Percentiles rank a stretch among this genome's conserved stretches.
Conservation (phyloP, 2,113 vertebrate genomes). For the Heptranchias perlo region DNA sequence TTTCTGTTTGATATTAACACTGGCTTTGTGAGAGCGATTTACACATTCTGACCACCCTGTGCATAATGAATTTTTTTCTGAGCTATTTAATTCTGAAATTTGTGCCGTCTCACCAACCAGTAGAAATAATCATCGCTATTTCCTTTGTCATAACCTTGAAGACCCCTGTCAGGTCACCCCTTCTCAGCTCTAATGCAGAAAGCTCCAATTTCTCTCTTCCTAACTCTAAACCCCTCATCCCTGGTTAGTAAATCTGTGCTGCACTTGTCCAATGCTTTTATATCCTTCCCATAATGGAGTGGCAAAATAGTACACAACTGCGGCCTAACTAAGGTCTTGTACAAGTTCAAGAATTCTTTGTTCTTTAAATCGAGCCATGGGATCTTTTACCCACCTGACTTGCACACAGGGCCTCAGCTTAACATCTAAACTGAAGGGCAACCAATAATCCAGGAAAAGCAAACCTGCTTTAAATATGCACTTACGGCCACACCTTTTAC, state of each 20-base stretch:
- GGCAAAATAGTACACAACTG: not conserved
- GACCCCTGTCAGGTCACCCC: not conserved
- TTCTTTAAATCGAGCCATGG: not conserved
- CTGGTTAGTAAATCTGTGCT: not conserved
- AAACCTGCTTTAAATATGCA: not conserved
- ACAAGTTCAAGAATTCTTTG: not conserved
- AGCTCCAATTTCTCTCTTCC: not conserved
- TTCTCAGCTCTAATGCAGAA: not conserved
- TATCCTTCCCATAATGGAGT: not conserved
- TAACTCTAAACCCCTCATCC: not conserved
- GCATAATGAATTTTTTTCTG: not conserved
- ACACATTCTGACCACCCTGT: slow-evolving; percentile 22
- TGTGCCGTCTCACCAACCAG: not conserved
- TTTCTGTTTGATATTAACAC: not conserved
- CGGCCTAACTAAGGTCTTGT: not conserved
- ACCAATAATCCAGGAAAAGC: not conserved
- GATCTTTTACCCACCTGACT: not conserved
- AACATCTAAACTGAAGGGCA: not conserved
- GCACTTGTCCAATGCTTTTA: not conserved
- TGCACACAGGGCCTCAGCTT: not conserved
- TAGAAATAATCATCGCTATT: not conserved
- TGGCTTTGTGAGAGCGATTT: slow-evolving; percentile 1
- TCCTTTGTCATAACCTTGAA: slow-evolving; percentile 6
- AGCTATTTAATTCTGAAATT: not conserved
- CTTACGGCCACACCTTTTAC: not conserved